phyloP scores from a whole-genome alignment of 2,113 vertebrate genomes.

The Siniperca chuatsi region DNA sequence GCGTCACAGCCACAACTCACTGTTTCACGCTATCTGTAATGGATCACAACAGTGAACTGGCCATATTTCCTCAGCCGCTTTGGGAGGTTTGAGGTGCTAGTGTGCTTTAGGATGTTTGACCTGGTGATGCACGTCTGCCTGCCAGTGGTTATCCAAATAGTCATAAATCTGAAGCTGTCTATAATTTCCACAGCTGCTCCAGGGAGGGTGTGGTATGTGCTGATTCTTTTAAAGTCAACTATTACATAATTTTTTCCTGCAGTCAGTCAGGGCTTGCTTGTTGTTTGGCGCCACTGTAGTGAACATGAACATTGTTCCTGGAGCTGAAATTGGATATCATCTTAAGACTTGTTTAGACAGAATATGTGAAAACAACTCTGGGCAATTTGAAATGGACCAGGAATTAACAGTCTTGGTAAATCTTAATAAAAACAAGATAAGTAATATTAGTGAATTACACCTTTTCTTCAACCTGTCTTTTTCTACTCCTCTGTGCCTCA shows the following conservation, averaged over 20 bases:
- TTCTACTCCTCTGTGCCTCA: conserved; percentile 56
- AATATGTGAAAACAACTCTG: background rate
- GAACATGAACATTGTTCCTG: background rate
- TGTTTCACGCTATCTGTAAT: conserved; percentile 26
- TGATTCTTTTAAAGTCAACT: conserved; percentile 16
- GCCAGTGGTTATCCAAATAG: conserved; percentile 19
- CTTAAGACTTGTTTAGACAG: background rate
- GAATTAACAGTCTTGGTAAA: background rate
- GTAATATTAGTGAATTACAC: background rate
- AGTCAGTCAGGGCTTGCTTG: conserved; percentile 13
- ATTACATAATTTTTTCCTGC: background rate
- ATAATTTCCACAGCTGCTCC: conserved; percentile 17
- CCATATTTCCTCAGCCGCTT: background rate
- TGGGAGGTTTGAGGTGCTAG: background rate
- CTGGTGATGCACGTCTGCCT: conserved; percentile 13
- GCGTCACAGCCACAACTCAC: background rate
- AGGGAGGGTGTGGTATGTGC: background rate
- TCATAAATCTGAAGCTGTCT: conserved; percentile 15
- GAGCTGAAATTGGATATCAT: background rate
- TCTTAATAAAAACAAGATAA: background rate
- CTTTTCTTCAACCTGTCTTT: background rate
- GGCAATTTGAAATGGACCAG: background rate
- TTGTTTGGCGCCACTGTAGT: background rate
- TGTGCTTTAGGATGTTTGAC: conserved; percentile 22
- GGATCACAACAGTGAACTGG: background rate